Conservation (phyloP, 2,888 invertebrate genomes). For the Helleia helle region DNA sequence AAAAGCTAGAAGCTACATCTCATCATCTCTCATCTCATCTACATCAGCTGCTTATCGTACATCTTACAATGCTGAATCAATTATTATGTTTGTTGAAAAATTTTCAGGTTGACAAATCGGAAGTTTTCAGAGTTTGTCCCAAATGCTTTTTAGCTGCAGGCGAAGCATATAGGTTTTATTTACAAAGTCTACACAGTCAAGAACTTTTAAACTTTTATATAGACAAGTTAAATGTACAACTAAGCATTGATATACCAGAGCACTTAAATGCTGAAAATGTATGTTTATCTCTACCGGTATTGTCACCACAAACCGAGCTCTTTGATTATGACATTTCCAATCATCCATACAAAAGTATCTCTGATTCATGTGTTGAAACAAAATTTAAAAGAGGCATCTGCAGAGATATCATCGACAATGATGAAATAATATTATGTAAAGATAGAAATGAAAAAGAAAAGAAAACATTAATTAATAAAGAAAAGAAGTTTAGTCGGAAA, state of each 20-base stretch:
- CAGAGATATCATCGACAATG: constrained; percentile 26
- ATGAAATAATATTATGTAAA: not conserved
- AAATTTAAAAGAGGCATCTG: too few relatives aligned
- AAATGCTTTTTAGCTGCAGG: constrained; percentile 44
- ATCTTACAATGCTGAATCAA: too few relatives aligned
- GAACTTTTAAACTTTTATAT: constrained; percentile 42
- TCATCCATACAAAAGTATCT: constrained; percentile 25
- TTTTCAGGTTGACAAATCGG: constrained; percentile 37
- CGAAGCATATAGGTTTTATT: constrained; percentile 46
- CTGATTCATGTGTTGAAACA: not conserved
- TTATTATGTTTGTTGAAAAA: too few relatives aligned
- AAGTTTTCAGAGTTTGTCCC: constrained; percentile 42
- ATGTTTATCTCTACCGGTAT: constrained; percentile 39
- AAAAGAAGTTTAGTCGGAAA: constrained; percentile 32
- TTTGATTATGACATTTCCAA: constrained; percentile 37
- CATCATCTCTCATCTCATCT: too few relatives aligned
- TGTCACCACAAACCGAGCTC: constrained; percentile 22
- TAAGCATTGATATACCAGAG: constrained; percentile 30
- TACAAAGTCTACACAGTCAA: constrained; percentile 34
- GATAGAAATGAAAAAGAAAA: constrained; percentile 15
- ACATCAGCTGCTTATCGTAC: too few relatives aligned
- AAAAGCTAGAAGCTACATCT: too few relatives aligned
- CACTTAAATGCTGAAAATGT: constrained; percentile 28
- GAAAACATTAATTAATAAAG: not conserved
- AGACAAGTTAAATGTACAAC: constrained; percentile 32